Evolutionary conservation across 2,113 vertebrate species (phyloP).

Genomic region (Clarias gariepinus): DNA sequence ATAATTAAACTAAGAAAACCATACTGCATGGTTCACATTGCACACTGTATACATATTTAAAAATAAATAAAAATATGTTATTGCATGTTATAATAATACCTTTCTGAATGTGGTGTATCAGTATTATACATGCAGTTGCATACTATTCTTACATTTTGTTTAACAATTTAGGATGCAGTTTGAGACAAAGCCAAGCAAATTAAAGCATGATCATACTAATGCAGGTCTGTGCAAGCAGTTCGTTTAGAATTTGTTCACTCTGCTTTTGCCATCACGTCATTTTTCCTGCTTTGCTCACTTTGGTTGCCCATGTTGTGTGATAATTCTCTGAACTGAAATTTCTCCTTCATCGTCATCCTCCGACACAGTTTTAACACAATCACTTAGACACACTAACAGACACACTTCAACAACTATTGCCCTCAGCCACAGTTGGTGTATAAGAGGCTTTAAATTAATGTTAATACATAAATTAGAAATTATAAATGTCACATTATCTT

Average conservation of each 20-base stretch:
- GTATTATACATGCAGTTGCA: neutral
- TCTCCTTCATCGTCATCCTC: slow-evolving; percentile 1
- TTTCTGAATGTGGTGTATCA: neutral
- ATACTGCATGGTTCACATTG: neutral
- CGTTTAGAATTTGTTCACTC: neutral
- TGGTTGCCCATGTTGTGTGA: neutral
- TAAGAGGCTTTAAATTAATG: neutral
- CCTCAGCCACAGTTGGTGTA: neutral
- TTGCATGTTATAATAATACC: neutral
- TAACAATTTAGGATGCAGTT: neutral
- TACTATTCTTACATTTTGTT: neutral
- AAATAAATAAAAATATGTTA: too few species aligned
- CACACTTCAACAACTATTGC: neutral
- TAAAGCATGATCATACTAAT: neutral
- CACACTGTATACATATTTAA: neutral
- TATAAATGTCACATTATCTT: neutral
- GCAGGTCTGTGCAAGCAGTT: neutral
- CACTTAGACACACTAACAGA: neutral
- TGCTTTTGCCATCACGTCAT: too few species aligned
- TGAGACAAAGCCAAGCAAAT: neutral
- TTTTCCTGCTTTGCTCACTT: neutral
- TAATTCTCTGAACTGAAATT: neutral
- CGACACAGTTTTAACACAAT: neutral
- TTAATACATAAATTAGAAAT: neutral
- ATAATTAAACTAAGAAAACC: neutral